A percentile compares a stretch with the other conserved stretches of the same genome.
Evolutionary conservation across 2,113 vertebrate genomes (phyloP).

Genomic region (Drymodes brunneopygia): DNA sequence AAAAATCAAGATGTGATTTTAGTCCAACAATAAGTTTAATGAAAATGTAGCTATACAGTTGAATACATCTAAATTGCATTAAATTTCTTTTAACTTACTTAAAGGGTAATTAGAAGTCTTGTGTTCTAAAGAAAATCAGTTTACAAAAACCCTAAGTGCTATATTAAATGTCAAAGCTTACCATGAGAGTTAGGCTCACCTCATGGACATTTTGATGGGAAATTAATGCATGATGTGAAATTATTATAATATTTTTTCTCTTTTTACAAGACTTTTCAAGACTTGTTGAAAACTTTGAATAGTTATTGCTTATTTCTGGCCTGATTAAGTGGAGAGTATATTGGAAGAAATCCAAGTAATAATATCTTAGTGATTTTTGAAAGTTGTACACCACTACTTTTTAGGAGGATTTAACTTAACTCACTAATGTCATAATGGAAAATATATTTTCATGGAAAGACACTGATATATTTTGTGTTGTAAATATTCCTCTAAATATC

Average conservation of each 20-base stretch:
- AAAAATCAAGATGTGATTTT: background rate
- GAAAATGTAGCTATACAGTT: background rate
- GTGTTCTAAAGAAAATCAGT: background rate
- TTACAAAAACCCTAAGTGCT: background rate
- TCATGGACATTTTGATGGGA: background rate
- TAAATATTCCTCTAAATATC: background rate
- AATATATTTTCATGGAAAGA: background rate
- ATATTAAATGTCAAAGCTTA: background rate
- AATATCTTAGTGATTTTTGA: background rate
- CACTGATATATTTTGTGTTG: background rate
- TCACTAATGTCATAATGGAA: background rate
- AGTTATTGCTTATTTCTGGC: background rate
- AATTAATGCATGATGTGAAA: background rate
- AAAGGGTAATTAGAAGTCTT: background rate
- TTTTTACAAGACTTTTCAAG: background rate
- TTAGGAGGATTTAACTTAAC: background rate
- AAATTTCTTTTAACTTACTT: conserved; percentile 21
- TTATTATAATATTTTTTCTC: background rate
- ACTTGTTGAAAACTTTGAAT: background rate
- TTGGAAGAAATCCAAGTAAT: background rate
- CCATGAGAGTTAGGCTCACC: background rate
- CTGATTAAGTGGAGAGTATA: background rate
- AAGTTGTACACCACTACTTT: background rate
- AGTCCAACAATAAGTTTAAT: conserved; percentile 38
- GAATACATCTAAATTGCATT: conserved; percentile 33